Conservation (phyloP, 30 jellyfish, hydroid and myxozoan species). For the Hydractinia echinata region DNA sequence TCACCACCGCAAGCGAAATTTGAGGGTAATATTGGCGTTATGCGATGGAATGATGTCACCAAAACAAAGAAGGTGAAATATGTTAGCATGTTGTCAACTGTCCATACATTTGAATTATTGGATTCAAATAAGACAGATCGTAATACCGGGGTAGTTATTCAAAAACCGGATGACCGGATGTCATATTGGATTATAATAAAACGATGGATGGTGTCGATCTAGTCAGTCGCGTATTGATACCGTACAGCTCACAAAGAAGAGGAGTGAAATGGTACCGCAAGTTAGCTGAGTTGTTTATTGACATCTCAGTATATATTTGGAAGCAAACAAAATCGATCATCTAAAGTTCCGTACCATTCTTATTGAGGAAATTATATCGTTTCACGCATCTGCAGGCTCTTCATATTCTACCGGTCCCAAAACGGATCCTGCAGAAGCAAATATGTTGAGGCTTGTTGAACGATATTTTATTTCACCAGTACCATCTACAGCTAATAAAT, state of each 20-base stretch:
- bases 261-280: constrained; percentile 29
- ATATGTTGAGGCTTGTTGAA: too few relatives aligned
- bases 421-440: too few relatives aligned
- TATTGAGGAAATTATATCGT: too few relatives aligned
- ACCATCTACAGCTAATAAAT: too few relatives aligned
- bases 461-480: too few relatives aligned
- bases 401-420: too few relatives aligned
- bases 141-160: not conserved
- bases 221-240: constrained; percentile 10
- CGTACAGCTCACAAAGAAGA: not conserved
- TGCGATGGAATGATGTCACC: not conserved
- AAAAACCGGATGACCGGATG: constrained; percentile 14
- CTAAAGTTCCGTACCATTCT: too few relatives aligned
- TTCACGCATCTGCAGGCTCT: too few relatives aligned
- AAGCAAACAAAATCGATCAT: not conserved
- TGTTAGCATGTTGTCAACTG: not conserved
- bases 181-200: constrained; percentile 7
- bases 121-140: not conserved
- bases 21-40: not conserved
- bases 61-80: not conserved
- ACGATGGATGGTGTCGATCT: constrained; percentile 22
- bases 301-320: constrained; percentile 17
- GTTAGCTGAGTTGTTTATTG: constrained; percentile 18
- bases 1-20: not conserved
- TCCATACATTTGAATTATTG: not conserved